Base-by-base conservation (phyloP, 2,888 invertebrate genomes). In the Lithodes maja region DNA sequence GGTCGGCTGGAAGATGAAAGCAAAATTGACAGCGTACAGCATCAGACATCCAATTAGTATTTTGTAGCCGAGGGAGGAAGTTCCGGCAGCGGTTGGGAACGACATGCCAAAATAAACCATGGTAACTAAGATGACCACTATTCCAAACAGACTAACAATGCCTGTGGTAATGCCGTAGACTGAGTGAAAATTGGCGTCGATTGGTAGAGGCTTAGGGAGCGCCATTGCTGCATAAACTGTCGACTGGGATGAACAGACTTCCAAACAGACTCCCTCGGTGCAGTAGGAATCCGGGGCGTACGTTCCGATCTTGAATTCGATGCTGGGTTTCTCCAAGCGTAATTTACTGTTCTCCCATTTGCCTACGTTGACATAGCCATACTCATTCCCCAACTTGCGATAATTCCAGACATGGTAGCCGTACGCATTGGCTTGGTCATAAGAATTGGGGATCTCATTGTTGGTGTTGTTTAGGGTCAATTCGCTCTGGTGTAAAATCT, bases 1-100 rank as follows among this genome's bases (percentile, higher is more conserved):
- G 0, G 93, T 93, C 3, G 94, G 93, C 83, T 93, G 93, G 5
- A 94, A 92, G 53, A 94, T 93, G 92, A 94, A 94, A 15, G 94
- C 93, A 91, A 94, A 94, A 90, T 94, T 94, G 71, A 94, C 93
- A 1, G 93, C 93, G 91, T 94, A 94, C 88, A 94, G 92, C 15
- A 94, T 91, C 52, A 94, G 92, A 86, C 94, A 93, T 15, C 94
- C 94, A 79, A 94, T 93, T 17, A 94, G 92, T 52, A 94, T 93
- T 90, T 94, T 93, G 92, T 93, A 94, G 2, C 94, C 94, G 1
- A 94, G 92, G n/a, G 94, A 93, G 0, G 94, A 91, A 7, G 92
- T 89, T 5, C 92, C 91, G 53, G 89, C 88, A 53, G 92, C 86
- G 2, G 89, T 90, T 91, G 54, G 94, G 85, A 86, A 91, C 2